Evolutionary conservation across 2,113 vertebrate species (phyloP).

Genomic region (Ciconia maguari): DNA sequence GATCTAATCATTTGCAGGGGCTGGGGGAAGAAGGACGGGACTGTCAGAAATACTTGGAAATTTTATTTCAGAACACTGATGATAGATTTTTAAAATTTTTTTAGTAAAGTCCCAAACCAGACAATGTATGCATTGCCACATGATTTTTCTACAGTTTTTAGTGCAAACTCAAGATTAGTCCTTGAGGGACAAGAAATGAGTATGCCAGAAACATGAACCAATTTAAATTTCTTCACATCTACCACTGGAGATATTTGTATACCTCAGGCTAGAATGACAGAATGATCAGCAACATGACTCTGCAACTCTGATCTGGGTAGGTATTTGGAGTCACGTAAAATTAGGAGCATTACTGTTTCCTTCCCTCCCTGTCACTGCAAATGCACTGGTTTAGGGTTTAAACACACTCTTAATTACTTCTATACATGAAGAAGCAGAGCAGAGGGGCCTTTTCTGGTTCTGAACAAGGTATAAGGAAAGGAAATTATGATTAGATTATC

Average conservation of each 20-base stretch:
- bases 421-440: not conserved
- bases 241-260: not conserved
- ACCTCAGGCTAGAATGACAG: not conserved
- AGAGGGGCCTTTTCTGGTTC: not conserved
- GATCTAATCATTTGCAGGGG: accelerated
- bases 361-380: not conserved
- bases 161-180: not conserved
- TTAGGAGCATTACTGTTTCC: not conserved
- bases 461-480: not conserved
- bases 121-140: not conserved
- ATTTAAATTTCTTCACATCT: not conserved
- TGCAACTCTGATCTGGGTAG: not conserved
- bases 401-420: not conserved
- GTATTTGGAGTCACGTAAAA: not conserved
- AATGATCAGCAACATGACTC: not conserved
- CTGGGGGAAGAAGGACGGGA: accelerated
- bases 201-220: not conserved
- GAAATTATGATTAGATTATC: not conserved
- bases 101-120: not conserved
- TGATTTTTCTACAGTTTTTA: not conserved
- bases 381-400: not conserved
- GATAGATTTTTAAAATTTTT: not conserved
- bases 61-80: not conserved
- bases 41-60: not conserved
- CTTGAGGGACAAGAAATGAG: not conserved